Evolutionary conservation across 2,113 vertebrate genomes (phyloP).

Genomic region (Lucifuga dentata): DNA sequence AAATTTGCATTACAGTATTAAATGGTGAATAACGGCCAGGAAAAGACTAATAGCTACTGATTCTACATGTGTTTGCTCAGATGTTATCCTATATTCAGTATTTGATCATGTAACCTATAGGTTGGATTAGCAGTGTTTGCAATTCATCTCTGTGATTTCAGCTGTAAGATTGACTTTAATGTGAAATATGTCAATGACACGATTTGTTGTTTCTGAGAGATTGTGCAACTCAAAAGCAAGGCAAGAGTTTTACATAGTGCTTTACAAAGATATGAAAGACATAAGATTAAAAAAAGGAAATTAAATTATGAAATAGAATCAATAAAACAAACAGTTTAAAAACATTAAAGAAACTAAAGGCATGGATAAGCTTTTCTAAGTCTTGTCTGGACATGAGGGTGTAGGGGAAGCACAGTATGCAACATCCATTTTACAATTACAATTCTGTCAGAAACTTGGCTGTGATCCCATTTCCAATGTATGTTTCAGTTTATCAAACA

Average conservation of each 20-base stretch:
- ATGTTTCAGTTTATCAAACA: no score
- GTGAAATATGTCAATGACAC: neutral
- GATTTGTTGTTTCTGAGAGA: neutral
- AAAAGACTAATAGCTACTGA: conserved; percentile 40
- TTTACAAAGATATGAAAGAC: no score
- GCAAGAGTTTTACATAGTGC: no score
- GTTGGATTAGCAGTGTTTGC: conserved; percentile 19
- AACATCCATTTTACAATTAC: no score
- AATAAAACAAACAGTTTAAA: no score
- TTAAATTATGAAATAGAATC: no score
- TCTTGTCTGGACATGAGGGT: no score
- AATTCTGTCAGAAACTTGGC: neutral
- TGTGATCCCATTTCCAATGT: no score
- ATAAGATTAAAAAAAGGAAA: no score
- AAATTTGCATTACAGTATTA: conserved; percentile 32
- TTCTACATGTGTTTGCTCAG: conserved; percentile 34
- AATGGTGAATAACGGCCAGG: neutral
- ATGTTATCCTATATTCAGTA: neutral
- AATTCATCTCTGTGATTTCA: conserved; percentile 14
- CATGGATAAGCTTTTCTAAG: no score
- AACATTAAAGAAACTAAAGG: no score
- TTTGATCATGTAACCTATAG: neutral
- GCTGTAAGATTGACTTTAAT: conserved; percentile 10
- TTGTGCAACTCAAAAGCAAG: conserved; percentile 21
- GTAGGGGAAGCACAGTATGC: no score